Conservation (phyloP, 2,797 vertebrate genomes). For the Parauchenoglanis ngamensis region DNA sequence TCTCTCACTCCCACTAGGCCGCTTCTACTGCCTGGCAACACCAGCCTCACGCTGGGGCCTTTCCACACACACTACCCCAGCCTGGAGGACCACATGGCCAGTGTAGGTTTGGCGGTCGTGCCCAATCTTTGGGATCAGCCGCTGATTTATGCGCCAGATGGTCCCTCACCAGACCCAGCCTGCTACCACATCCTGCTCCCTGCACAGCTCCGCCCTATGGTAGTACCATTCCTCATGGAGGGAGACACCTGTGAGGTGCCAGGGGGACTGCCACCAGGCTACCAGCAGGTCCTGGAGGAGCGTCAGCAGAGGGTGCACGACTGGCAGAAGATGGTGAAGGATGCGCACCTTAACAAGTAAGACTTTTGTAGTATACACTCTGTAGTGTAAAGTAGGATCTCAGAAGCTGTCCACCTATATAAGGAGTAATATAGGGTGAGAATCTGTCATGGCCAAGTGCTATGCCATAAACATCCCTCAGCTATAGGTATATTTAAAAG, state of each 20-base stretch:
- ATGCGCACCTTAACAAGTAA: constrained; percentile 87
- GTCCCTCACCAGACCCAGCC: constrained; percentile 56
- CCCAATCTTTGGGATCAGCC: constrained; percentile 91
- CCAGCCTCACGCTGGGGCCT: constrained; percentile 83
- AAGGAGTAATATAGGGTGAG: not conserved
- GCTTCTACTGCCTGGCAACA: constrained; percentile 87
- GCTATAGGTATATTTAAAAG: not conserved
- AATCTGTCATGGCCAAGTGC: not conserved
- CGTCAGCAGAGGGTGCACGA: constrained; percentile 82
- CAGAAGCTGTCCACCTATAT: too few species aligned
- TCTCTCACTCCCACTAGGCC: constrained; percentile 86
- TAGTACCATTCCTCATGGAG: constrained; percentile 92
- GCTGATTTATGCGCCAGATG: constrained; percentile 81
- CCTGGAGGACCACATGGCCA: constrained; percentile 97
- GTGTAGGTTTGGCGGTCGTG: constrained; percentile 88
- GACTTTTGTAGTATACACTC: constrained; percentile 53
- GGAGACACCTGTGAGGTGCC: constrained; percentile 93
- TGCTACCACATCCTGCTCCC: constrained; percentile 83
- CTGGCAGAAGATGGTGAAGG: constrained; percentile 90
- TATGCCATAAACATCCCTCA: not conserved
- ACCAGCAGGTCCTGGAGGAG: constrained; percentile 79
- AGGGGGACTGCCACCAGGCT: constrained; percentile 80
- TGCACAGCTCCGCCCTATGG: constrained; percentile 81
- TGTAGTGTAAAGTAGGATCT: not conserved
- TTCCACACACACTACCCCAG: constrained; percentile 93